These are phyloP conservation scores for Autographa gamma DNA, from an alignment of 2,888 invertebrate species.

Conservation along the genomic window DNA sequence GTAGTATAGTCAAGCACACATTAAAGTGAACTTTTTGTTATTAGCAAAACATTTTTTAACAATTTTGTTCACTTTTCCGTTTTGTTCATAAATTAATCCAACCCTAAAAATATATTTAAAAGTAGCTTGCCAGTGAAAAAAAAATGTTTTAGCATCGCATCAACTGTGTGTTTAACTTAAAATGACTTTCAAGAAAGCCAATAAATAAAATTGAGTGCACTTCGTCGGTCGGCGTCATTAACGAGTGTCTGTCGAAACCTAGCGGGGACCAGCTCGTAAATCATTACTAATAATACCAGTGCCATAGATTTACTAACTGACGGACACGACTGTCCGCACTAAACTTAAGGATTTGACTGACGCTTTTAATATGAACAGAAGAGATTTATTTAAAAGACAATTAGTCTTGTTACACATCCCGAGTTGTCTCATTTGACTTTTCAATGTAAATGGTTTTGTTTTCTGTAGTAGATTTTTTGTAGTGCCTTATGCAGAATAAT, in stretches of 20 bases:
- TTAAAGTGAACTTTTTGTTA: no score
- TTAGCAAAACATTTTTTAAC: no score
- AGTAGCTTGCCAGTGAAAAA: background rate
- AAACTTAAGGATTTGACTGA: conserved; percentile 25
- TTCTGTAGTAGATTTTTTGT: background rate
- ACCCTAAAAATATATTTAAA: background rate
- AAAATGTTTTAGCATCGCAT: conserved; percentile 11
- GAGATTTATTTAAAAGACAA: background rate
- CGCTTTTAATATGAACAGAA: conserved; percentile 11
- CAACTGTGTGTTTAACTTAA: conserved; percentile 44
- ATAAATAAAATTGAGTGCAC: conserved; percentile 76
- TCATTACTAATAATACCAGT: conserved; percentile 70
- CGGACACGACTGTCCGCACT: conserved; percentile 47
- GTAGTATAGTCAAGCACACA: background rate
- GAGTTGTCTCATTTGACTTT: background rate
- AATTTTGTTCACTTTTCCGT: no score
- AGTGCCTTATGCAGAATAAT: no score
- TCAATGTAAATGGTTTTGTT: background rate
- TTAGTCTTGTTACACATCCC: background rate
- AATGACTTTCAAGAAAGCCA: conserved; percentile 66
- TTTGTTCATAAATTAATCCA: background rate
- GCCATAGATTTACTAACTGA: conserved; percentile 54
- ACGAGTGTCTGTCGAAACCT: conserved; percentile 69
- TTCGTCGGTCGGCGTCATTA: conserved; percentile 71
- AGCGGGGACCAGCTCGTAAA: conserved; percentile 70